Base-by-base conservation (phyloP, 2,113 vertebrate species). In the Jaculus jaculus region DNA sequence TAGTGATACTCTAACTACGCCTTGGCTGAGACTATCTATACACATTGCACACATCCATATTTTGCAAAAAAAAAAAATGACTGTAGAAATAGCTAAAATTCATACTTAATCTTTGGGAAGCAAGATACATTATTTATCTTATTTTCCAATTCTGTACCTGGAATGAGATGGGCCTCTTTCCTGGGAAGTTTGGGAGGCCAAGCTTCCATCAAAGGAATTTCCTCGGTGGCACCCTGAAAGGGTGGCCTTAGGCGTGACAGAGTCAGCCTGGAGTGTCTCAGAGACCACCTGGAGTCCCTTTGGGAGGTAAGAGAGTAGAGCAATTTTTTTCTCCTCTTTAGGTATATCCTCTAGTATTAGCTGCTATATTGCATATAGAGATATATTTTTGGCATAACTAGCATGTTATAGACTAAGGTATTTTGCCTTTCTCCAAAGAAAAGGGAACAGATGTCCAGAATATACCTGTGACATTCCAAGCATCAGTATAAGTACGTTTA, bases 261-360 rank as follows among this genome's bases (percentile, higher is more conserved):
- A 98, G 92, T 99, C 99, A 11, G 98, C 97, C 91, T 98, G 99
- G 30, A 96, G 24, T 32, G 99, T 98, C 97, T 99, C 99, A 96
- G 99, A 99, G 61, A 99, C 99, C 97, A 99, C 99, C 97, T 99
- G 99, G 84, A 99, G 98, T 72, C 98, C 99, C 99, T 99, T 98
- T 15, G 11, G 84, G 92, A 28, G 79, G 69, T 86, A 11, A 98
- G 32, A 93, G 0, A 91, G 30, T 2, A 87, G 20, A 74, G 96
- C 92, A 95, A 75, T 21, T 26, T 73, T 61, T 23, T 42, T 28
- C 24, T 77, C 37, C 39, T 7, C 68, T 80, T 90, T 20, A 87
- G 3, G 1, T 24, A 65, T 37, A 92, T 32, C 2, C 6, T 91
- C 42, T 85, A 90, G 51, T 85, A 82, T 74, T 68, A 74, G 15